A percentile compares a stretch with the other conserved stretches of the same genome.
Conservation (phyloP, 2,113 vertebrate species). For the Sturnira hondurensis region DNA sequence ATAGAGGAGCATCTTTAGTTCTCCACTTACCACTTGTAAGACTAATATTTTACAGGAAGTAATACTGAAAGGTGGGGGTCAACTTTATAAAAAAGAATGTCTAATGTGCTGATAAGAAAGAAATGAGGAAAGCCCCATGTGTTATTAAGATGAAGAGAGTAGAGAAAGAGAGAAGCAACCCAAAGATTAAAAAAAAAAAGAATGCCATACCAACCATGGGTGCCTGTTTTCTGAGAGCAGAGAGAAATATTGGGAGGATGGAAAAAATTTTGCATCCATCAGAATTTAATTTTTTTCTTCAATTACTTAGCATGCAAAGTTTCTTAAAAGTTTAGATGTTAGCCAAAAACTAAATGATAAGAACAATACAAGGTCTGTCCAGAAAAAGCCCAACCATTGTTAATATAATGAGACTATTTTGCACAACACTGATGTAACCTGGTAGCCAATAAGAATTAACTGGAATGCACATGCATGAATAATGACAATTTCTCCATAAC, state of each 20-base stretch:
- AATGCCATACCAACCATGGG: too few species aligned
- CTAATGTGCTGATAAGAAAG: not conserved
- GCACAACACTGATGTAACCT: too few species aligned
- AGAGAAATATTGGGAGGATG: not conserved
- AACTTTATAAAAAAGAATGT: not conserved
- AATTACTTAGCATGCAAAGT: not conserved
- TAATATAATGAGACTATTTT: too few species aligned
- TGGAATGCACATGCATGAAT: too few species aligned
- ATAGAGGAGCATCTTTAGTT: not conserved
- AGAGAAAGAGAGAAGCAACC: not conserved
- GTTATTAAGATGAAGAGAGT: not conserved
- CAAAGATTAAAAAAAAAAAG: not conserved
- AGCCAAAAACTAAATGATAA: not conserved
- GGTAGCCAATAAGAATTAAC: too few species aligned
- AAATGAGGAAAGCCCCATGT: not conserved
- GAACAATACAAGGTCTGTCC: not conserved
- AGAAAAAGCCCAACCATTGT: too few species aligned
- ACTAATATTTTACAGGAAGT: not conserved
- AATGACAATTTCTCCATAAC: too few species aligned
- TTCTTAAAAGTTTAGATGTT: not conserved
- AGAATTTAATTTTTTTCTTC: not conserved
- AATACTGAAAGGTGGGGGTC: not conserved
- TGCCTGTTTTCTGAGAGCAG: not conserved
- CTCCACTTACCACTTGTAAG: not conserved
- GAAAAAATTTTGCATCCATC: not conserved